A percentile compares a stretch with the other conserved stretches of the same genome.
Evolutionary conservation across 2,113 vertebrate species (phyloP).

Genomic region (Narcine bancroftii): DNA sequence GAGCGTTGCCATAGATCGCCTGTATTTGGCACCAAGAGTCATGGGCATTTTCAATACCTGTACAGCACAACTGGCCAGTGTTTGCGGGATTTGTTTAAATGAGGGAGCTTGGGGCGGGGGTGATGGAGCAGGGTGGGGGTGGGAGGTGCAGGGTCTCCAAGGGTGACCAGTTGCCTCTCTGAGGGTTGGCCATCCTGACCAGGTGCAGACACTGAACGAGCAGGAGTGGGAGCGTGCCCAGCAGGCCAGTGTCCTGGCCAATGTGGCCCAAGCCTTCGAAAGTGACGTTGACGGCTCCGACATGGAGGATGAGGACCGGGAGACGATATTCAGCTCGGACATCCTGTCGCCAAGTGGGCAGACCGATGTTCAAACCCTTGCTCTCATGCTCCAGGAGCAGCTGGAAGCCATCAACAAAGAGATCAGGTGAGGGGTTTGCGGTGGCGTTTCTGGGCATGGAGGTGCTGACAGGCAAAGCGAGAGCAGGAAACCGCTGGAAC

Average conservation of each 20-base stretch:
- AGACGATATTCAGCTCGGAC: constrained; percentile 71
- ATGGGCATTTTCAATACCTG: too few relatives aligned
- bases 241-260: constrained; percentile 53
- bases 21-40: too few relatives aligned
- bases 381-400: constrained; percentile 87
- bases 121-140: too few relatives aligned
- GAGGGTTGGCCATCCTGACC: background rate
- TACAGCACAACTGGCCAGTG: too few relatives aligned
- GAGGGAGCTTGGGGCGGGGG: background rate
- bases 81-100: too few relatives aligned
- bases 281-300: constrained; percentile 69
- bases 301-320: constrained; percentile 63
- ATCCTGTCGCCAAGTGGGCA: constrained; percentile 80
- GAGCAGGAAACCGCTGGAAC: too few relatives aligned
- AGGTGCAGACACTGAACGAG: constrained; percentile 53
- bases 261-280: constrained; percentile 62
- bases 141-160: background rate
- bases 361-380: constrained; percentile 82
- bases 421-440: constrained; percentile 67
- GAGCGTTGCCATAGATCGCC: too few relatives aligned
- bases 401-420: constrained; percentile 55
- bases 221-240: constrained; percentile 72
- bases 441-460: too few relatives aligned
- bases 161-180: too few relatives aligned
- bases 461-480: too few relatives aligned